Evolutionary conservation across 2,113 vertebrate species (phyloP).

Genomic region (Lophura nycthemera): DNA sequence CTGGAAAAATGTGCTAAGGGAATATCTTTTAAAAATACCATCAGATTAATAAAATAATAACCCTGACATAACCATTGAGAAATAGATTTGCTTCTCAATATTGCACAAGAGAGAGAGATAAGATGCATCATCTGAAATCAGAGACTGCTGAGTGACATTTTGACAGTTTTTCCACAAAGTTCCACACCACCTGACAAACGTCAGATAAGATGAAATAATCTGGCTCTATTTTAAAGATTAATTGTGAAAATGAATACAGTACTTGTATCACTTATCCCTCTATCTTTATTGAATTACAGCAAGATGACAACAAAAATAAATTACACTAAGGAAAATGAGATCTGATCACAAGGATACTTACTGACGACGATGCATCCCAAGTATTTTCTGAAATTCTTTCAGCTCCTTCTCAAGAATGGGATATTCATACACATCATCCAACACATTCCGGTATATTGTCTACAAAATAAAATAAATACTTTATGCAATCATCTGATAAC

Average conservation of each 20-base stretch:
- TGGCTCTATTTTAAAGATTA: background rate
- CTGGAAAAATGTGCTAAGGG: background rate
- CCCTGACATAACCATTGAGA: background rate
- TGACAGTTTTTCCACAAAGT: background rate
- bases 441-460: conserved; percentile 90
- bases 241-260: background rate
- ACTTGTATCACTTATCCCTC: background rate
- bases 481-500: background rate
- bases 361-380: conserved; percentile 92
- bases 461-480: conserved; percentile 66
- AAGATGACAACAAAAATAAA: conserved; percentile 1
- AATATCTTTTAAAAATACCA: background rate
- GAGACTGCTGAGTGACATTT: background rate
- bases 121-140: background rate
- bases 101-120: background rate
- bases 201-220: background rate
- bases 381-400: conserved; percentile 92
- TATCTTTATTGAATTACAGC: background rate
- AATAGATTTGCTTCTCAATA: background rate
- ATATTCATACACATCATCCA: conserved; percentile 95
- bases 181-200: background rate
- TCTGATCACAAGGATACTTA: conserved; percentile 76
- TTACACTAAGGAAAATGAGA: background rate
- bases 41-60: background rate
- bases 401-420: conserved; percentile 91